Evolutionary conservation across 2,888 invertebrate species (phyloP).

Genomic region (Heteromurus nitidus): DNA sequence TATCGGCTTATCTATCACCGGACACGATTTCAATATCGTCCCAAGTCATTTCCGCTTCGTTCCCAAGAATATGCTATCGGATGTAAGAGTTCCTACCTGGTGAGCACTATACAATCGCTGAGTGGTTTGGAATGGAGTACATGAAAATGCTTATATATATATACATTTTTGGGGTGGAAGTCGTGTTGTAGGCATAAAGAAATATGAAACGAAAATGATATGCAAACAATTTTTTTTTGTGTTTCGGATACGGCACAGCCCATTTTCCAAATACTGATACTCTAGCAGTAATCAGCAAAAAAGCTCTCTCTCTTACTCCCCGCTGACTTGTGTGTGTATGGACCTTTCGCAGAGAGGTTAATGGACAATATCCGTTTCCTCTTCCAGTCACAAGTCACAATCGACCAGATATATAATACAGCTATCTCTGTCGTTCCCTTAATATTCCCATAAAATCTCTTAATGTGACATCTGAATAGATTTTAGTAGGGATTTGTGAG

Average conservation of each 20-base stretch:
- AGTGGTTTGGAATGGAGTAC: neutral
- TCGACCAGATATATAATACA: constrained; percentile 20
- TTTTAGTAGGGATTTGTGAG: too few relatives aligned
- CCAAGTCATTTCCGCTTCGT: constrained; percentile 46
- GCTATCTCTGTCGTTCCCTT: constrained; percentile 18
- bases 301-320: neutral
- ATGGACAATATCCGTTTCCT: constrained; percentile 60
- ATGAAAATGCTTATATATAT: neutral
- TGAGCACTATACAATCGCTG: too few relatives aligned
- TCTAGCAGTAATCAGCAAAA: neutral
- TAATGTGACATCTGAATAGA: too few relatives aligned
- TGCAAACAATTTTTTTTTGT: constrained; percentile 13
- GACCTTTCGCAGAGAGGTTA: constrained; percentile 46
- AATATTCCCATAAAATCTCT: too few relatives aligned
- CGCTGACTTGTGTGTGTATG: neutral
- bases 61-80: too few relatives aligned
- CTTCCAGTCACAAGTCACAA: constrained; percentile 34
- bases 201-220: neutral
- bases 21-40: constrained; percentile 54
- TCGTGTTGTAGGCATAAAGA: neutral
- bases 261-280: constrained; percentile 49
- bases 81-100: too few relatives aligned
- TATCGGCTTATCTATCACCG: constrained; percentile 54
- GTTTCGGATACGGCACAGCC: constrained; percentile 47
- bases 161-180: neutral